These are phyloP conservation scores for Thaumetopoea pityocampa DNA, from an alignment of 1,140 invertebrate genomes.

Conservation along the genomic window DNA sequence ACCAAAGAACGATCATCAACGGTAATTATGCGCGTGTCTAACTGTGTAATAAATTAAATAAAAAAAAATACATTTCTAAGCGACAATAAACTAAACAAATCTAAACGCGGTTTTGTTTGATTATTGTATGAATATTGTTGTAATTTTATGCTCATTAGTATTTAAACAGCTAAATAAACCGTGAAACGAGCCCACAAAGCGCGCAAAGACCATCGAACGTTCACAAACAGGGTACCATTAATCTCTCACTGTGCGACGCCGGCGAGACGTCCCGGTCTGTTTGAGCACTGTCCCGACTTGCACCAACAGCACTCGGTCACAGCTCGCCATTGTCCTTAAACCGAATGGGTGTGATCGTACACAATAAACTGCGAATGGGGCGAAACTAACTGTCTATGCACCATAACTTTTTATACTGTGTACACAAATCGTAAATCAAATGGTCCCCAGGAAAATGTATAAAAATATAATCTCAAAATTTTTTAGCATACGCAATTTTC, in stretches of 20 bases:
- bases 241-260: slow-evolving; percentile 65
- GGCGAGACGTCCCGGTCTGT: slow-evolving; percentile 58
- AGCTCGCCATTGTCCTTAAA: slow-evolving; percentile 55
- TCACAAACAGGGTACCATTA: slow-evolving; percentile 68
- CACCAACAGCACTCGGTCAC: slow-evolving; percentile 50
- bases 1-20: no score
- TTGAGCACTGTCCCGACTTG: slow-evolving; percentile 60
- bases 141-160: slow-evolving; percentile 60
- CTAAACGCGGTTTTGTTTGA: slow-evolving; percentile 34
- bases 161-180: slow-evolving; percentile 61
- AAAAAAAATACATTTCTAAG: no score
- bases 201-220: slow-evolving; percentile 62
- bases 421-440: slow-evolving; percentile 61
- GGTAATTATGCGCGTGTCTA: no score
- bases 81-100: no score
- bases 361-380: slow-evolving; percentile 59
- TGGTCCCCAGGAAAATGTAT: slow-evolving; percentile 1
- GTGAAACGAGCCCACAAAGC: slow-evolving; percentile 69
- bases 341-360: slow-evolving; percentile 62
- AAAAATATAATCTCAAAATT: no score
- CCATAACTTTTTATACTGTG: slow-evolving; percentile 60
- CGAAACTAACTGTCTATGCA: slow-evolving; percentile 58
- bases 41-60: no score
- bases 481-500: no score
- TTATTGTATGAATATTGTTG: slow-evolving; percentile 38